phyloP scores from a whole-genome alignment of 2,797 vertebrate genomes.

The Neomorphus geoffroyi region DNA sequence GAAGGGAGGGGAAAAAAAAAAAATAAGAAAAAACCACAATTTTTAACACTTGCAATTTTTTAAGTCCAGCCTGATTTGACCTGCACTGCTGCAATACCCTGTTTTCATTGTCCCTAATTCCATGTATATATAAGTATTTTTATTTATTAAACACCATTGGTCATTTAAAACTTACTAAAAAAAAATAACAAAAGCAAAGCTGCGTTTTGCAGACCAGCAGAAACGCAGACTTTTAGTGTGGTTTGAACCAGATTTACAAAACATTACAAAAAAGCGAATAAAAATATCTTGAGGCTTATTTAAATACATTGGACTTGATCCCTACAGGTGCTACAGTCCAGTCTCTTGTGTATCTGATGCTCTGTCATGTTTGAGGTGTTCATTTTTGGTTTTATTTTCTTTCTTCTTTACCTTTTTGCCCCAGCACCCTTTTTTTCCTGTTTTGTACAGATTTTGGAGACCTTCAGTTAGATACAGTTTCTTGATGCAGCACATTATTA shows the following conservation, averaged over 20 bases:
- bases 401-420: not conserved
- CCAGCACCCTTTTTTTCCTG: not conserved
- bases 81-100: slow-evolving; percentile 37
- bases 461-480: not conserved
- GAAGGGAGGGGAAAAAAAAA: not conserved
- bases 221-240: not conserved
- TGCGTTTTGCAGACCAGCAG: slow-evolving; percentile 28
- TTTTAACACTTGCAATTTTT: slow-evolving; percentile 26
- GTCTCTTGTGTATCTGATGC: slow-evolving; percentile 26
- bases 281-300: slow-evolving; percentile 21
- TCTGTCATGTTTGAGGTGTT: slow-evolving; percentile 2
- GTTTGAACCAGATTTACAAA: not conserved
- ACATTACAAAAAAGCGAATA: not conserved
- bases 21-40: not conserved
- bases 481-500: not conserved
- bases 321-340: slow-evolving; percentile 69
- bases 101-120: slow-evolving; percentile 31
- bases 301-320: slow-evolving; percentile 27
- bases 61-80: slow-evolving; percentile 52
- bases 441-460: slow-evolving; percentile 57
- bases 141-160: slow-evolving; percentile 81
- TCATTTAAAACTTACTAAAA: slow-evolving; percentile 41
- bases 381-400: not conserved
- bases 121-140: slow-evolving; percentile 78
- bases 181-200: slow-evolving; percentile 23